phyloP scores from a whole-genome alignment of 2,888 invertebrate species.

The Spodoptera littoralis region DNA sequence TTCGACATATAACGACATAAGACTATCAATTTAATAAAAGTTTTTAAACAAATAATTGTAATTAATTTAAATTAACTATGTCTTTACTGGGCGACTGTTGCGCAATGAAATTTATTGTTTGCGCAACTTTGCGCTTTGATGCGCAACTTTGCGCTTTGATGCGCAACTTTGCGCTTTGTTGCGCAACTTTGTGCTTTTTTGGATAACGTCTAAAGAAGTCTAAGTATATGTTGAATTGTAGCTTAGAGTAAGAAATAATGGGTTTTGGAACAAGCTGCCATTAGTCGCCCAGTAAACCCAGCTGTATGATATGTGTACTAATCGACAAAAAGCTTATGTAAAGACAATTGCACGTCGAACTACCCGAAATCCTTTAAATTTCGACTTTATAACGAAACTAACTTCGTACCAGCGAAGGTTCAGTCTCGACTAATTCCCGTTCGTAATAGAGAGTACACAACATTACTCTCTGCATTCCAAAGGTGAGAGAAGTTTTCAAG shows the following conservation, averaged over 20 bases:
- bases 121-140: background rate
- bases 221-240: too few relatives aligned
- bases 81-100: constrained; percentile 17
- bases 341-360: background rate
- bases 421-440: too few relatives aligned
- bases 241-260: too few relatives aligned
- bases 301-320: constrained; percentile 53
- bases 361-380: too few relatives aligned
- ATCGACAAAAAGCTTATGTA: constrained; percentile 52
- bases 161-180: background rate
- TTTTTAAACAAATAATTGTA: constrained; percentile 31
- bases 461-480: too few relatives aligned
- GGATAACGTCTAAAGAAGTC: background rate
- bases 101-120: background rate
- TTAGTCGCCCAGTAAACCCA: constrained; percentile 11
- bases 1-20: constrained; percentile 4
- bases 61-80: background rate
- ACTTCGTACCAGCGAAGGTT: too few relatives aligned
- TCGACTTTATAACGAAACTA: too few relatives aligned
- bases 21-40: too few relatives aligned
- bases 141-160: background rate
- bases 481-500: too few relatives aligned
- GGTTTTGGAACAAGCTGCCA: too few relatives aligned
- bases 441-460: too few relatives aligned
- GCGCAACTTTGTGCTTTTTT: background rate